Evolutionary conservation across 2,113 vertebrate genomes (phyloP).

Genomic region (Loxodonta africana): DNA sequence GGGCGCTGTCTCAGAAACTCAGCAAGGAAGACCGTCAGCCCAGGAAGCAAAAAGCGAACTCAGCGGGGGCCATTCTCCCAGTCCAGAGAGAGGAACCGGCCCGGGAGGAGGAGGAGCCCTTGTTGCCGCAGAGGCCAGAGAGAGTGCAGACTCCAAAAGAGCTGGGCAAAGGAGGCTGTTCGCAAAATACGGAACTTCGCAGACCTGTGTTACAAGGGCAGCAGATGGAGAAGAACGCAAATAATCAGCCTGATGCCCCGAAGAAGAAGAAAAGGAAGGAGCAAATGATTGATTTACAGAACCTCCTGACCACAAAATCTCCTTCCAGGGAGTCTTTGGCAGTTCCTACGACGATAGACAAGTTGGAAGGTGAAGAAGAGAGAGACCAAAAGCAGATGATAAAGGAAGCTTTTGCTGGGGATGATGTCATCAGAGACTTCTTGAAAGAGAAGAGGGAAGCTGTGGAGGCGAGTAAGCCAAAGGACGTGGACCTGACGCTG

Average conservation of each 20-base stretch:
- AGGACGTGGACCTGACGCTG: constrained; percentile 91
- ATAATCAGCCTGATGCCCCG: neutral
- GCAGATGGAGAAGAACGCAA: neutral
- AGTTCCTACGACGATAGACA: constrained; percentile 83
- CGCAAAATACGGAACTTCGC: constrained; percentile 17
- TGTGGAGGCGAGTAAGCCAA: constrained; percentile 86
- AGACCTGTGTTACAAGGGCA: neutral
- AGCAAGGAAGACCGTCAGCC: neutral
- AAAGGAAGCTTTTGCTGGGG: constrained; percentile 95
- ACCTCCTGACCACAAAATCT: constrained; percentile 89
- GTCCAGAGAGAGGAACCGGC: neutral
- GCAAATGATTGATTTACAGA: constrained; percentile 88
- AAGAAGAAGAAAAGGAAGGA: constrained; percentile 83
- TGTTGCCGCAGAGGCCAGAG: constrained; percentile 86
- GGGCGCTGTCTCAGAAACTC: constrained; percentile 82
- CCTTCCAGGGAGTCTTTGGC: constrained; percentile 77
- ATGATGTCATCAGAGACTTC: constrained; percentile 95
- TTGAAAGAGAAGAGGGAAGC: constrained; percentile 92
- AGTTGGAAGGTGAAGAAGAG: constrained; percentile 83
- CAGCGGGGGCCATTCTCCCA: neutral
- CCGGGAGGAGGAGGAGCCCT: constrained; percentile 74
- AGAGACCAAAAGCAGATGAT: constrained; percentile 91
- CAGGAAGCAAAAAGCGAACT: neutral
- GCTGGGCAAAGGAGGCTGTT: constrained; percentile 73
- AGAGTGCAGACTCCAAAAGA: constrained; percentile 88